phyloP scores from a whole-genome alignment of 2,113 vertebrate genomes.

The Oncorhynchus gorbuscha region DNA sequence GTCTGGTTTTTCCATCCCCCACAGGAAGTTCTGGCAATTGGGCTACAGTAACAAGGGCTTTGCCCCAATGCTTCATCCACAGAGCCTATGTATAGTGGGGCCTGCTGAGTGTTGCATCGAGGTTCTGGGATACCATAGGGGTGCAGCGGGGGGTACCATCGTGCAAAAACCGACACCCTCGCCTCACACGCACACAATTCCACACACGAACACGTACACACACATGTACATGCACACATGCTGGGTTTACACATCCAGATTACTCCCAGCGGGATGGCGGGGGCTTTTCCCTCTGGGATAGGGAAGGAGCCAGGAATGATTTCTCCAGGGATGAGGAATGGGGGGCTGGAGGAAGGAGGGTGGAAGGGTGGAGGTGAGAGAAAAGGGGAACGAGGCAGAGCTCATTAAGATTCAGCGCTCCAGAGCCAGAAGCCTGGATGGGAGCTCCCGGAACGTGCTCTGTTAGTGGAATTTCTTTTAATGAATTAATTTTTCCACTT shows the following conservation, averaged over 20 bases:
- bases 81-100: constrained; percentile 24
- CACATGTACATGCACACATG: neutral
- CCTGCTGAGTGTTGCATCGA: constrained; percentile 48
- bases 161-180: neutral
- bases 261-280: constrained; percentile 11
- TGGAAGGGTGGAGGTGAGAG: constrained; percentile 5
- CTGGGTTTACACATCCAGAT: constrained; percentile 22
- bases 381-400: constrained; percentile 57
- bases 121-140: constrained; percentile 33
- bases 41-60: constrained; percentile 58
- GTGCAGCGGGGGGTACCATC: constrained; percentile 11
- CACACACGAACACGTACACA: neutral
- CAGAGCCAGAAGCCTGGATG: constrained; percentile 62
- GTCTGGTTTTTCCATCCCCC: constrained; percentile 9
- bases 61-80: constrained; percentile 31
- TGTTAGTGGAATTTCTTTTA: constrained; percentile 69
- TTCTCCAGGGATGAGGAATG: constrained; percentile 71
- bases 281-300: constrained; percentile 18
- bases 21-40: constrained; percentile 46
- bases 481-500: constrained; percentile 70
- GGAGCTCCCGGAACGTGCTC: constrained; percentile 64
- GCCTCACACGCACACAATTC: neutral
- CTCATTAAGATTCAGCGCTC: constrained; percentile 73
- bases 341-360: constrained; percentile 33
- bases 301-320: constrained; percentile 65